These are phyloP conservation scores for Lypha dubia DNA, from an alignment of 2,888 invertebrate species.

Conservation along the genomic window DNA sequence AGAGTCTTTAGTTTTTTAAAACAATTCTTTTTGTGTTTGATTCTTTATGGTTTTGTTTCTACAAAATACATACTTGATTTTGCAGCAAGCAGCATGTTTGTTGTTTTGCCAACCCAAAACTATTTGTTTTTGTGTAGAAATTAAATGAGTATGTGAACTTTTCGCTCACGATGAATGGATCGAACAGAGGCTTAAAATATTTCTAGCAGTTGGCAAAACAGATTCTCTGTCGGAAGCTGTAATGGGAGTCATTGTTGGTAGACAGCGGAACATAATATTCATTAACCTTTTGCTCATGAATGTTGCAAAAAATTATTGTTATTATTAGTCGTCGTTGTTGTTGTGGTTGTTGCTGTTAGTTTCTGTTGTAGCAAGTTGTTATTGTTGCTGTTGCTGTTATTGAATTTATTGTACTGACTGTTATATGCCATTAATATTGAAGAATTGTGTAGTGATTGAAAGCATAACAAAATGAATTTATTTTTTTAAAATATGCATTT, in stretches of 20 bases:
- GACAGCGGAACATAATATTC: conserved; percentile 82
- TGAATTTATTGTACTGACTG: not conserved
- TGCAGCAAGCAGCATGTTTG: too few relatives aligned
- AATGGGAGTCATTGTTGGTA: conserved; percentile 78
- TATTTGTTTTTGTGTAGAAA: conserved; percentile 58
- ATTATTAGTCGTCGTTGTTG: conserved; percentile 44
- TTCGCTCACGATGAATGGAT: conserved; percentile 41
- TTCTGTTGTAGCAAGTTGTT: too few relatives aligned
- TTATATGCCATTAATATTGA: conserved; percentile 32
- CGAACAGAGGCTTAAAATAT: conserved; percentile 74
- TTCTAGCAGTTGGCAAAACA: conserved; percentile 76
- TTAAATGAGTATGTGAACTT: conserved; percentile 70
- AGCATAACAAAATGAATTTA: conserved; percentile 1
- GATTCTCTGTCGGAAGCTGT: conserved; percentile 81
- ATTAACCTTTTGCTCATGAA: conserved; percentile 81
- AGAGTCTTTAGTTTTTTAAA: conserved; percentile 23
- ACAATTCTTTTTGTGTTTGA: conserved; percentile 1
- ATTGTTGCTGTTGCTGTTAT: conserved; percentile 3
- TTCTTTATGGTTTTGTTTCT: conserved; percentile 20
- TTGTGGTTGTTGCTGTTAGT: not conserved
- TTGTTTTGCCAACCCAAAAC: conserved; percentile 53
- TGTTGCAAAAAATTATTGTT: conserved; percentile 73
- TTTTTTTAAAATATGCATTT: not conserved
- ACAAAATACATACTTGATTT: conserved; percentile 33
- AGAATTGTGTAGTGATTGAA: conserved; percentile 42